Evolutionary conservation across 2,113 vertebrate species (phyloP), one percentile per base, ranked within the genome.

Genomic region (Benitochromis conjunctus): DNA sequence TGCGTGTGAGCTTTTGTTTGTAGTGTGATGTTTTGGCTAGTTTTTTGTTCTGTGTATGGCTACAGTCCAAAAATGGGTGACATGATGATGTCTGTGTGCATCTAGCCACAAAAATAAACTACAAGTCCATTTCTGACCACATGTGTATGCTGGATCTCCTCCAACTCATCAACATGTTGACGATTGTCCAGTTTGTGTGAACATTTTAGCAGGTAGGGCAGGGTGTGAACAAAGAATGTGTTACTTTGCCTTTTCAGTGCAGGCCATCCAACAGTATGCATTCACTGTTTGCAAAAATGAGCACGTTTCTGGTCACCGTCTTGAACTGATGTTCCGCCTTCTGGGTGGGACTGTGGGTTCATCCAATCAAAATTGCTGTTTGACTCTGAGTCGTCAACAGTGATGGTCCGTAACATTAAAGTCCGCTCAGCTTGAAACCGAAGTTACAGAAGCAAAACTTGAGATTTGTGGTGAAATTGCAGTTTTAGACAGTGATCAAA

Each of bases 51-150:
- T 6, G 29, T 19, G 29, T 1, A 18, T 6, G 57, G 16, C 29
- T 60, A 60, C 26, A 34, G 29, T 34, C 57, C 57, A 1, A 60
- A 60, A 31, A 60, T 14, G 38, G 10, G 11, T 41, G 34, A 66
- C 62, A 41, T 24, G 19, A 14, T 41, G 19, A 38, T 41, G 4
- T n/a, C 11, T 21, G 7, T 41, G 62, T 41, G 19, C n/a, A 66
- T 21, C 62, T 66, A 8, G 19, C 62, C 19, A 64, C 18, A 64
- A 64, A 60, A 64, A n/a, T 36, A 64, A 64, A 64, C 29, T 36
- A 19, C 18, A 38, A 38, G 60, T 7, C 6, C 3, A 41, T 41
- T 51, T 51, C 43, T 38, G 60, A 19, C 19, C 19, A 38, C 19
- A 9, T 1, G 16, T 19, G 58, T 19, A 29, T 34, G 34, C 62